phyloP scores from a whole-genome alignment of 2,113 vertebrate species.

The Oenanthe melanoleuca region DNA sequence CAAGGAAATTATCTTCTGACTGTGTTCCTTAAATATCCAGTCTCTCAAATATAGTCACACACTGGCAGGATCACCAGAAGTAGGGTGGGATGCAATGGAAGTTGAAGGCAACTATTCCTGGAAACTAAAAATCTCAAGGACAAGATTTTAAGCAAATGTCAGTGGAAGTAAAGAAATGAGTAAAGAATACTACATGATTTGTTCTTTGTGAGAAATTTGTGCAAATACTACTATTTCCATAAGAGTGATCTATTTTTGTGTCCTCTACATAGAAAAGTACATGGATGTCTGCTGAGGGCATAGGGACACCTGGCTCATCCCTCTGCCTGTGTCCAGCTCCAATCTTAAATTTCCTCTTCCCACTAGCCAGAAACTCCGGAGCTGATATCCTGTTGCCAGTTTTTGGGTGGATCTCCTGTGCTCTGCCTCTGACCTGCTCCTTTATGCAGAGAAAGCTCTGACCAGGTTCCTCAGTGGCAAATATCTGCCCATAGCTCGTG shows the following conservation, averaged over 20 bases:
- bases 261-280: neutral
- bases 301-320: neutral
- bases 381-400: neutral
- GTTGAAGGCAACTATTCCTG: neutral
- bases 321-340: neutral
- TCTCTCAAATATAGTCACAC: accelerated
- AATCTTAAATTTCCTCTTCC: neutral
- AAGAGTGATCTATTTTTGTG: neutral
- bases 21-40: neutral
- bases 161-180: neutral
- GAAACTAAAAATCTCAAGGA: neutral
- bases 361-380: neutral
- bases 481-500: neutral
- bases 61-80: neutral
- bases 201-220: neutral
- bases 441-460: neutral
- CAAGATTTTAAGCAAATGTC: neutral
- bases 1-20: neutral
- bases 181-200: neutral
- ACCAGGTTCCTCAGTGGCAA: neutral
- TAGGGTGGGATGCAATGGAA: neutral
- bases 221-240: neutral
- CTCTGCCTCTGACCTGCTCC: neutral
- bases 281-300: accelerated
- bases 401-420: neutral